Percentiles rank a stretch among this genome's conserved stretches.
Evolutionary conservation across 1,140 invertebrate species (phyloP).

Genomic region (Drosophila littoralis): DNA sequence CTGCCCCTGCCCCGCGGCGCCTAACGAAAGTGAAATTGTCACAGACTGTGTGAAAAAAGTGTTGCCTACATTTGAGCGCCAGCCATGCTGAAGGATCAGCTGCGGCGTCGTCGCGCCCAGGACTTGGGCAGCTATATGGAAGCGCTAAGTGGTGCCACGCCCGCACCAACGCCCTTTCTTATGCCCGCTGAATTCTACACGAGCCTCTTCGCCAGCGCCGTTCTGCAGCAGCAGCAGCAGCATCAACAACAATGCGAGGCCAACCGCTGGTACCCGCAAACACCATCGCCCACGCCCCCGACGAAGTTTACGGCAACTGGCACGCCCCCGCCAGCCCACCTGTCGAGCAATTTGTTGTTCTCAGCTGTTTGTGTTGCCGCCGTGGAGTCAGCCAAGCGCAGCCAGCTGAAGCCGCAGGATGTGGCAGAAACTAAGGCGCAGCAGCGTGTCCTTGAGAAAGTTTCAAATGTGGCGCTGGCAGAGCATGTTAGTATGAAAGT

Average conservation of each 20-base stretch:
- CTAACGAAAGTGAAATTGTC: constrained; percentile 64
- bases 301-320: neutral
- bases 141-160: constrained; percentile 39
- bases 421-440: constrained; percentile 18
- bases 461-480: neutral
- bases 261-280: constrained; percentile 45
- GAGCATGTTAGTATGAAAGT: constrained; percentile 55
- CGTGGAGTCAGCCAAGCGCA: constrained; percentile 53
- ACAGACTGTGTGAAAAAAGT: constrained; percentile 34
- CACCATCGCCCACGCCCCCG: constrained; percentile 44
- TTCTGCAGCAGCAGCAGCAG: constrained; percentile 85
- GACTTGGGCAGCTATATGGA: constrained; percentile 48
- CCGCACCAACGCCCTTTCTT: constrained; percentile 85
- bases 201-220: constrained; percentile 89
- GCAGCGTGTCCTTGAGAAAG: constrained; percentile 6
- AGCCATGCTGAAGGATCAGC: constrained; percentile 65
- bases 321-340: constrained; percentile 43
- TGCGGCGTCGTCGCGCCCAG: constrained; percentile 53
- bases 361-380: constrained; percentile 65
- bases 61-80: constrained; percentile 65
- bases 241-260: constrained; percentile 46
- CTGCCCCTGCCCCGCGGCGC: neutral
- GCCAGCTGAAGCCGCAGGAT: constrained; percentile 46
- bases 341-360: constrained; percentile 78
- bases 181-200: constrained; percentile 91